Evolutionary conservation across 2,797 vertebrate species (phyloP).

Genomic region (Trematomus bernacchii): DNA sequence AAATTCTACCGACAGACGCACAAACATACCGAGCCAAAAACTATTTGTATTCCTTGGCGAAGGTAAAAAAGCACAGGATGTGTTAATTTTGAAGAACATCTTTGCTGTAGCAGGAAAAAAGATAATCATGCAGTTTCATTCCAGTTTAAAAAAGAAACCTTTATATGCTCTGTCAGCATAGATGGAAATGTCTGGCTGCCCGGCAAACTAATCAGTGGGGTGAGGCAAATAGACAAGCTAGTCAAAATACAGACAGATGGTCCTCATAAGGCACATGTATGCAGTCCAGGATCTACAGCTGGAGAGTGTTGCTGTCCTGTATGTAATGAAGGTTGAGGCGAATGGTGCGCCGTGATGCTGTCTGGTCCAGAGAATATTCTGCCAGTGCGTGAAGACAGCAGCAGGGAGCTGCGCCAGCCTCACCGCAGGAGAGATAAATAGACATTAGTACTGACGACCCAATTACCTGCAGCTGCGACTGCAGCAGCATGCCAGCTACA

Average conservation of each 20-base stretch:
- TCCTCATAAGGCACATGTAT: slow-evolving; percentile 8
- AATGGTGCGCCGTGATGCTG: slow-evolving; percentile 11
- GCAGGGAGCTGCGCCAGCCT: slow-evolving; percentile 41
- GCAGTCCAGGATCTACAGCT: slow-evolving; percentile 13
- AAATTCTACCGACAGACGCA: too few species aligned
- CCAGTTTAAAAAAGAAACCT: background rate
- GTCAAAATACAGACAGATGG: slow-evolving; percentile 19
- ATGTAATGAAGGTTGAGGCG: background rate
- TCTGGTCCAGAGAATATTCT: slow-evolving; percentile 32
- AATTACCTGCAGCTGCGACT: slow-evolving; percentile 70
- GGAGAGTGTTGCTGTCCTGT: slow-evolving; percentile 7
- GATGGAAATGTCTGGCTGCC: background rate
- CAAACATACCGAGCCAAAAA: too few species aligned
- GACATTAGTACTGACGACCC: slow-evolving; percentile 67
- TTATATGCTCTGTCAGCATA: background rate
- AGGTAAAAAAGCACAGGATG: background rate
- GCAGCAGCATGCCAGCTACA: slow-evolving; percentile 42
- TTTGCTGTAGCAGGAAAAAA: background rate
- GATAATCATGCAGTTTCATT: background rate
- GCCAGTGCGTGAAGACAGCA: slow-evolving; percentile 39
- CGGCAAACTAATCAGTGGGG: slow-evolving; percentile 8
- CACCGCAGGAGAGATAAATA: slow-evolving; percentile 58
- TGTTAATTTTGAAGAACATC: background rate
- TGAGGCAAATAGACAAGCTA: background rate
- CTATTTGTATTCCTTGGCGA: too few species aligned